These are phyloP conservation scores for Drosophila gaucha DNA, from an alignment of 2,888 invertebrate genomes.

Conservation along the genomic window DNA sequence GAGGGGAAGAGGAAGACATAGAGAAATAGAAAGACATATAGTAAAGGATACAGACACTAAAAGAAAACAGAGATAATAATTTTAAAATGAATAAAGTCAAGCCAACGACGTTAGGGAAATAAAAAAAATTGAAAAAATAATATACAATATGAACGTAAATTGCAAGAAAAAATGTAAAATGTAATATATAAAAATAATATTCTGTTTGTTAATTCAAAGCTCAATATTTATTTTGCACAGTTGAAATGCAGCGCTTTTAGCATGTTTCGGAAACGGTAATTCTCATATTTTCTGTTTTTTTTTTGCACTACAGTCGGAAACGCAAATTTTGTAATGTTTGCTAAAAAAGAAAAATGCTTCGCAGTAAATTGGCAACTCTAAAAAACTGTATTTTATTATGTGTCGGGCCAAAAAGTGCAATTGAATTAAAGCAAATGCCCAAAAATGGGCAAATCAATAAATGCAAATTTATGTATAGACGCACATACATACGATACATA, in stretches of 20 bases:
- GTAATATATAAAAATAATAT: too few relatives aligned
- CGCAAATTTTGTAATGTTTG: conserved; percentile 24
- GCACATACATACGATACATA: background rate
- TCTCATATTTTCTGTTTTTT: conserved; percentile 5
- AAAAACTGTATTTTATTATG: conserved; percentile 43
- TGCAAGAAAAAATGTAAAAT: too few relatives aligned
- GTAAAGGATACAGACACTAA: too few relatives aligned
- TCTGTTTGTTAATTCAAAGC: background rate
- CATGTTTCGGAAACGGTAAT: conserved; percentile 1
- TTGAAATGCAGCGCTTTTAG: conserved; percentile 4
- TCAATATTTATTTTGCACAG: background rate
- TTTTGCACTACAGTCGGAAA: conserved; percentile 7
- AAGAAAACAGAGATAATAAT: too few relatives aligned
- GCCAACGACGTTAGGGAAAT: too few relatives aligned
- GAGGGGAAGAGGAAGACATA: background rate
- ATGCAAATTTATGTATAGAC: background rate
- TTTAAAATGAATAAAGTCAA: too few relatives aligned
- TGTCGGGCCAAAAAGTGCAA: conserved; percentile 50
- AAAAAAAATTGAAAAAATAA: background rate
- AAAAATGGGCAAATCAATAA: conserved; percentile 53
- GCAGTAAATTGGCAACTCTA: conserved; percentile 27
- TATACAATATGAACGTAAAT: too few relatives aligned
- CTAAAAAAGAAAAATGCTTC: conserved; percentile 19
- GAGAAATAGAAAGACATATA: background rate
- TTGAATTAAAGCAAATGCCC: conserved; percentile 65